These are phyloP conservation scores for Eulithis testata DNA, from an alignment of 2,888 invertebrate genomes.

Conservation along the genomic window DNA sequence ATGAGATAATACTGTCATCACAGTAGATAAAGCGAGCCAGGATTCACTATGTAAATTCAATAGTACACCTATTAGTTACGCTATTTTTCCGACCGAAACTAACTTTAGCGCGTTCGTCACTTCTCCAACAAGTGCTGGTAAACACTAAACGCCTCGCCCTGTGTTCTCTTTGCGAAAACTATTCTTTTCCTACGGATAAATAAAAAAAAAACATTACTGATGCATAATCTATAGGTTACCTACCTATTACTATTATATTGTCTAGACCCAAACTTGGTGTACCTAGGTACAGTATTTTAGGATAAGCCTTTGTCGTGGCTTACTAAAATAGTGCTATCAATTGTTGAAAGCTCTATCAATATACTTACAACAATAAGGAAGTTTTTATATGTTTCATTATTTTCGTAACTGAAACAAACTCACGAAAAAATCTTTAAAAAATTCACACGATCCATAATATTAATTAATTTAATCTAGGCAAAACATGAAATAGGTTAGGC, in stretches of 20 bases:
- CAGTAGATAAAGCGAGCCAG: neutral
- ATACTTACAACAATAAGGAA: too few species aligned
- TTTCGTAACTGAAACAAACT: too few species aligned
- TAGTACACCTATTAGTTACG: neutral
- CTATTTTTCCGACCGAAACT: neutral
- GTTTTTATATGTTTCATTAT: too few species aligned
- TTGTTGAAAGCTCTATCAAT: too few species aligned
- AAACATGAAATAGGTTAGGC: neutral
- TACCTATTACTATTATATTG: neutral
- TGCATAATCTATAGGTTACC: neutral
- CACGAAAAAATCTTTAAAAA: neutral
- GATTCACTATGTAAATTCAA: neutral
- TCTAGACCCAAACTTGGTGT: too few species aligned
- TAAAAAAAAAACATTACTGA: neutral
- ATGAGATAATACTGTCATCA: neutral
- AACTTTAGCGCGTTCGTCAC: constrained; percentile 10
- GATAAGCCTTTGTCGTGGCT: too few species aligned
- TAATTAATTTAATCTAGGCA: constrained; percentile 7
- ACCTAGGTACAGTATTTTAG: too few species aligned
- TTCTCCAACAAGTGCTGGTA: constrained; percentile 19
- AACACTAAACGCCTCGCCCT: constrained; percentile 25
- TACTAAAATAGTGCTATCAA: too few species aligned
- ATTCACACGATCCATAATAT: neutral
- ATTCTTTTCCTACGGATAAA: neutral
- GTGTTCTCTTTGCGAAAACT: neutral